A percentile compares a stretch with the other conserved stretches of the same genome.
Conservation (phyloP, 1,140 invertebrate species). For the Ericerus pela region DNA sequence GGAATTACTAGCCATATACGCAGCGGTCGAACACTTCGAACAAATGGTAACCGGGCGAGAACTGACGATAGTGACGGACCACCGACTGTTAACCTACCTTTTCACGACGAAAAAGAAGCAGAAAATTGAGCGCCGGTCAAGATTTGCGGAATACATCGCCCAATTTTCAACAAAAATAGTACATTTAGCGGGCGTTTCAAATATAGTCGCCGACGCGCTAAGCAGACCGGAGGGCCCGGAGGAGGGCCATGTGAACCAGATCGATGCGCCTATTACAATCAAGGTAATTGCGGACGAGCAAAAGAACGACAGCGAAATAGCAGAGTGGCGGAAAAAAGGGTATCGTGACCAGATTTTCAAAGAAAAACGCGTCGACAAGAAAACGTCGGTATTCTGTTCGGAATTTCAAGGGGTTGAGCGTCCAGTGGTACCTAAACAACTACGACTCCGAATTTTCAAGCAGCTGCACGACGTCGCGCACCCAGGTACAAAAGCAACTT, state of each 20-base stretch:
- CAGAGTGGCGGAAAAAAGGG: too few relatives aligned
- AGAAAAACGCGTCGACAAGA: too few relatives aligned
- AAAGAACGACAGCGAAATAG: neutral
- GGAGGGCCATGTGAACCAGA: neutral
- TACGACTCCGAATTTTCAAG: neutral
- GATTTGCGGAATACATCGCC: constrained; percentile 5
- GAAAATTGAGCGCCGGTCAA: neutral
- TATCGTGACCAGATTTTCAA: too few relatives aligned
- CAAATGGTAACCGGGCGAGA: neutral
- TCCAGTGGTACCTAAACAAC: neutral
- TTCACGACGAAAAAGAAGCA: neutral
- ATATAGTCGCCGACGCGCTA: neutral
- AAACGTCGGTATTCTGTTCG: neutral
- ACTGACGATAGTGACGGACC: neutral
- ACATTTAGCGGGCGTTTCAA: neutral
- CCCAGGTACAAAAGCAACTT: neutral
- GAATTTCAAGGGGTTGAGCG: neutral
- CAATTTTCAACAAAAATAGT: neutral
- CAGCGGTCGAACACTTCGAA: constrained; percentile 22
- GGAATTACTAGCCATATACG: constrained; percentile 34
- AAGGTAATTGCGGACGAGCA: neutral
- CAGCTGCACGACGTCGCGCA: neutral
- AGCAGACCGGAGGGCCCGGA: neutral
- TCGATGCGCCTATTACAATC: neutral
- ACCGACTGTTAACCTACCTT: neutral